Evolutionary conservation across 2,113 vertebrate genomes (phyloP), one percentile per base, ranked within the genome.

Genomic region (Dasypus novemcinctus): DNA sequence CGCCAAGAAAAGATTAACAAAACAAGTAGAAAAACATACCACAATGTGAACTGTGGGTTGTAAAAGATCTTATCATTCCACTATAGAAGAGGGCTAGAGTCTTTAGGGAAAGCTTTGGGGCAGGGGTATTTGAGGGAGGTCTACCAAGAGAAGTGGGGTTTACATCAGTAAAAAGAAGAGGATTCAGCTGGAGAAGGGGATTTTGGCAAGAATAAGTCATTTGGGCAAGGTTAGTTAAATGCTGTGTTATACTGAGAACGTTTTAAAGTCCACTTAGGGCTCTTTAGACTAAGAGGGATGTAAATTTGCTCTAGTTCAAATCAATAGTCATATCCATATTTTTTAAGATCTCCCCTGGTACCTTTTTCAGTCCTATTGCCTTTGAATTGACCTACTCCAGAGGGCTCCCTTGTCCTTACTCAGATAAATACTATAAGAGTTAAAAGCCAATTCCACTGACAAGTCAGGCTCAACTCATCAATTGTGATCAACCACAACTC

Each of bases 21-120:
- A 52, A 57, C 82, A 15, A 31, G n/a, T 5, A 2, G n/a, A 59
- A 61, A 36, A 64, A 36, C 49, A 41, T 5, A 17, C 3, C 12
- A 27, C 33, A 1, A 0, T 27, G 41, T 17, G 33, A 72, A 38
- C 41, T 17, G 27, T 2, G 7, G 36, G 4, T 4, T 36, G 1
- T 33, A 27, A 52, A 78, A 63, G 52, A 9, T 54, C 74, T 52
- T 14, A 1, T 33, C 76, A 5, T 69, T 78, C 66, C 80, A 43
- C 2, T 1, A 12, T 0, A 59, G 36, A 10, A 14, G 25, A 57
- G 59, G 7, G 33, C 33, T 33, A 11, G 8, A 0, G 8, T 46
- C 33, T 69, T 38, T 0, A 5, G 10, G 72, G 41, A 36, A 25
- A 17, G 18, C 64, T 5, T 66, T 6, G 12, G 21, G n/a, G n/a